Evolutionary conservation across 2,888 invertebrate genomes (phyloP).

Genomic region (Harpalus rufipes): DNA sequence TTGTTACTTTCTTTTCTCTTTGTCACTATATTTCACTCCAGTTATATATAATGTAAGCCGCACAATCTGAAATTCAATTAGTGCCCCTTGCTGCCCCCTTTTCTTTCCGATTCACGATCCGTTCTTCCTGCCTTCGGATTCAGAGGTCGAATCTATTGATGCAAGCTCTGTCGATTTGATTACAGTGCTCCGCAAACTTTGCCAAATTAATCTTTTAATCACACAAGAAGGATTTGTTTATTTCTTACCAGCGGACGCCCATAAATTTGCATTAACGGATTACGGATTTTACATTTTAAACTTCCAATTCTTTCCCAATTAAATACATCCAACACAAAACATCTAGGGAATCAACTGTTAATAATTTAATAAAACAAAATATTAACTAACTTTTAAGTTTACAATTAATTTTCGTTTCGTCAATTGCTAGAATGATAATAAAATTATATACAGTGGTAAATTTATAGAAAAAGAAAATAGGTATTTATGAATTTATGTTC

Average conservation of each 20-base stretch:
- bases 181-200: slow-evolving; percentile 60
- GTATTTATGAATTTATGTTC: too few species aligned
- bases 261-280: slow-evolving; percentile 6
- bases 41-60: slow-evolving; percentile 70
- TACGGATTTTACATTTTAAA: background rate
- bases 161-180: slow-evolving; percentile 49
- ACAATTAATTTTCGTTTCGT: too few species aligned
- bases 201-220: slow-evolving; percentile 49
- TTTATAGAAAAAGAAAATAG: too few species aligned
- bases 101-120: slow-evolving; percentile 29
- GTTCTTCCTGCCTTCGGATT: slow-evolving; percentile 30
- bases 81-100: slow-evolving; percentile 57
- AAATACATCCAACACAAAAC: too few species aligned
- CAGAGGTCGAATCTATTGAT: slow-evolving; percentile 34
- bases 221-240: slow-evolving; percentile 20
- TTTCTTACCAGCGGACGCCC: slow-evolving; percentile 8
- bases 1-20: slow-evolving; percentile 71
- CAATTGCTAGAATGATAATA: too few species aligned
- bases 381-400: too few species aligned
- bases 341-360: too few species aligned
- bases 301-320: background rate
- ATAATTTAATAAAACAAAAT: too few species aligned
- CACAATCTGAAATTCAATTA: slow-evolving; percentile 71
- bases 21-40: slow-evolving; percentile 70
- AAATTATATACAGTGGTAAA: too few species aligned